These are phyloP conservation scores for Morone saxatilis DNA, from an alignment of 2,113 vertebrate genomes.

Conservation along the genomic window DNA sequence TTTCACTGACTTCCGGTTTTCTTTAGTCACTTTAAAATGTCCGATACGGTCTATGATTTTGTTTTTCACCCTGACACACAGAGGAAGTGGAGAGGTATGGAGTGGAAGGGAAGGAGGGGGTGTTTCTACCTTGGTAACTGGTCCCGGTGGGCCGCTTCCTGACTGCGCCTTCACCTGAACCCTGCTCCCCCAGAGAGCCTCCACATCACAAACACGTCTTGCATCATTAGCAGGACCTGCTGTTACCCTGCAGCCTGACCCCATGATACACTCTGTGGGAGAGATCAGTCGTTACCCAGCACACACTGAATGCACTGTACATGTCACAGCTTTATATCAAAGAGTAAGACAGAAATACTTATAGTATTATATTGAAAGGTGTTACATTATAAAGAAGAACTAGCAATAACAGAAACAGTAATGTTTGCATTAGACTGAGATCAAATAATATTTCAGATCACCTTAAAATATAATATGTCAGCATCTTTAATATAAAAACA, in stretches of 20 bases:
- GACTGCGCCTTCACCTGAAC: conserved; percentile 78
- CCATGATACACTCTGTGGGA: conserved; percentile 57
- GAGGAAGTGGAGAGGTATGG: conserved; percentile 33
- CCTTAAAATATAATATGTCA: not conserved
- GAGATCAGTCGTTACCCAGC: conserved; percentile 40
- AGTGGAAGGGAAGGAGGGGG: conserved; percentile 7
- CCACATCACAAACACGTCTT: conserved; percentile 84
- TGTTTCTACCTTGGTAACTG: conserved; percentile 76
- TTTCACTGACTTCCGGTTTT: not conserved
- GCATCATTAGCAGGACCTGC: conserved; percentile 83
- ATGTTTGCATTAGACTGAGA: not conserved
- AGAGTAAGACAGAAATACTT: not conserved
- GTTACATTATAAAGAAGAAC: not conserved
- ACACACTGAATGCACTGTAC: not conserved
- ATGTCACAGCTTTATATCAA: not conserved
- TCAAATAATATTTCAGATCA: not conserved
- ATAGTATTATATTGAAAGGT: not conserved
- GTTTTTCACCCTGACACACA: conserved; percentile 35
- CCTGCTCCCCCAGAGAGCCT: conserved; percentile 61
- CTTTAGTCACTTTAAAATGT: not conserved
- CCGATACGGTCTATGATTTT: not conserved
- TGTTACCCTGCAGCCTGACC: conserved; percentile 62
- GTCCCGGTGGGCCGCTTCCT: conserved; percentile 65
- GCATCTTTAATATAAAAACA: not conserved
- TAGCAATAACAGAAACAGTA: not conserved